Base-by-base conservation (phyloP, 2,797 vertebrate genomes). In the Megalops cyprinoides region DNA sequence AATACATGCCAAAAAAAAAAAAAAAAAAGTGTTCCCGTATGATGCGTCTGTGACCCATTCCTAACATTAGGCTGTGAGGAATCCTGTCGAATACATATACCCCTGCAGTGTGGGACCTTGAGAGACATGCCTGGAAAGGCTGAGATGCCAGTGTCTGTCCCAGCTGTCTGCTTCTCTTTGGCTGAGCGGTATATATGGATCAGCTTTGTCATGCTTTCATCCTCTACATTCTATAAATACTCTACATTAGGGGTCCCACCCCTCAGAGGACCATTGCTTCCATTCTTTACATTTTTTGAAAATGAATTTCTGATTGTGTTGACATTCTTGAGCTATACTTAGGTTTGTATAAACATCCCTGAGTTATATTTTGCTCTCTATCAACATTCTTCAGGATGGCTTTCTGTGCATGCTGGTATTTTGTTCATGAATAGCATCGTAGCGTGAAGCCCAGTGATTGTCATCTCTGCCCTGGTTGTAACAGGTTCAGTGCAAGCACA, bases 41-140 rank as follows among this genome's bases (percentile, higher is more conserved):
- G n/a, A n/a, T n/a, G n/a, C n/a, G n/a, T n/a, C n/a, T n/a, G n/a
- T n/a, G n/a, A n/a, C n/a, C n/a, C n/a, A n/a, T n/a, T n/a, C n/a
- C n/a, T n/a, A n/a, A n/a, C n/a, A n/a, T n/a, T n/a, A n/a, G n/a
- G n/a, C n/a, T n/a, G n/a, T n/a, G n/a, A n/a, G n/a, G n/a, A n/a
- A n/a, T n/a, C n/a, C n/a, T n/a, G n/a, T n/a, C n/a, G n/a, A n/a
- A 31, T 76, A 15, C 51, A 18, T 4, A 5, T 23, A 25, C 75
- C 49, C 75, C 18, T 31, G 48, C 46, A 20, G 10, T 9, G 18
- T 23, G 14, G 23, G 60, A 28, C n/a, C 75, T 31, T 42, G 18
- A 39, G 55, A 58, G 49, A 62, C 76, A 78, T 78, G 37, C 76
- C 55, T 39, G 56, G 76, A 39, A 78, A 42, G 25, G 39, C 76